Conservation (phyloP, 2,888 invertebrate genomes). For the Lucinisca nassula region DNA sequence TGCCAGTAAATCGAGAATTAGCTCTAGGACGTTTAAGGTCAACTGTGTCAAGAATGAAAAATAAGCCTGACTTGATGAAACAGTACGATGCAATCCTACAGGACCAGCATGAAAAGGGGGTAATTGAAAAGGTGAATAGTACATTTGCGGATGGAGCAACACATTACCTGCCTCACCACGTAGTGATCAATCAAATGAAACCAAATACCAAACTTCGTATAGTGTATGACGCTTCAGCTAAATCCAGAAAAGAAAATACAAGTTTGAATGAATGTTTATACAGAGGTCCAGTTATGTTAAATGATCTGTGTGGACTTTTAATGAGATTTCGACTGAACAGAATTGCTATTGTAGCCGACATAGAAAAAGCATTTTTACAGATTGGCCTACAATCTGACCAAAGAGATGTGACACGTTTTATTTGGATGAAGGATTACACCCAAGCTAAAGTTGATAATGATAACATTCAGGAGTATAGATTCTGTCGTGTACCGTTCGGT, state of each 20-base stretch:
- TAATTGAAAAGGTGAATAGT: background rate
- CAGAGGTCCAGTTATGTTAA: too few relatives aligned
- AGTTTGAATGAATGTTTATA: too few relatives aligned
- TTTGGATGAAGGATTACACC: background rate
- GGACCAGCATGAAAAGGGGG: background rate
- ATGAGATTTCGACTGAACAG: background rate
- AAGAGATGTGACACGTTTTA: background rate
- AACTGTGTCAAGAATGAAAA: background rate
- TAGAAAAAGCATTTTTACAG: too few relatives aligned
- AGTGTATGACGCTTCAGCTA: background rate
- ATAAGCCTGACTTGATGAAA: constrained; percentile 13
- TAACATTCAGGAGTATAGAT: too few relatives aligned
- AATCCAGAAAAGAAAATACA: background rate
- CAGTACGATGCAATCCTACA: background rate
- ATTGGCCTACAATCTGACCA: background rate
- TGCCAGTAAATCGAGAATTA: constrained; percentile 31
- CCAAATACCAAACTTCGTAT: background rate
- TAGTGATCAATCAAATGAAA: too few relatives aligned
- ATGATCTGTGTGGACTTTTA: too few relatives aligned
- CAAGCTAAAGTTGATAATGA: too few relatives aligned
- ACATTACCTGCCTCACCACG: constrained; percentile 23
- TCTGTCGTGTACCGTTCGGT: constrained; percentile 13
- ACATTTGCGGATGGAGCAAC: background rate
- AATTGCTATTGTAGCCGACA: too few relatives aligned
- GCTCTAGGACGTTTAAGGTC: constrained; percentile 23